These are phyloP conservation scores for Andrena haemorrhoa DNA, from an alignment of 2,888 invertebrate genomes.

Conservation along the genomic window DNA sequence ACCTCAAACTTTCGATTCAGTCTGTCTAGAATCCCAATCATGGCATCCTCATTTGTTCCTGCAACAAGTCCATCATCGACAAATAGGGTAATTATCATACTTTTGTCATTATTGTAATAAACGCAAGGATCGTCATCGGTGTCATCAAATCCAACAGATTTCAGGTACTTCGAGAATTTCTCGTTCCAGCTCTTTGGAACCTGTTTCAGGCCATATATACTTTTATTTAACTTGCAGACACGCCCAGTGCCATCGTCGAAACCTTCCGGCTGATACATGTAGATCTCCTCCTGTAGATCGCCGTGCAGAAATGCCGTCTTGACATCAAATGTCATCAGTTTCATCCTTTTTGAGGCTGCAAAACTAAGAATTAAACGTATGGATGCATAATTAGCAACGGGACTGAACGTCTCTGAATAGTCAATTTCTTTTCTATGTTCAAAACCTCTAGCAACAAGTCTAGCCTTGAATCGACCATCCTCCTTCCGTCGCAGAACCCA, in stretches of 20 bases:
- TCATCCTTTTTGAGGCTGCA: conserved; percentile 63
- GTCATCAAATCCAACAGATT: not conserved
- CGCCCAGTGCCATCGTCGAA: conserved; percentile 57
- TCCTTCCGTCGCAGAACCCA: conserved; percentile 70
- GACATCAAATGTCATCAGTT: conserved; percentile 66
- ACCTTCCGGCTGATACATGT: conserved; percentile 73
- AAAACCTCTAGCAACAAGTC: conserved; percentile 72
- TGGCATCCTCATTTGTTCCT: conserved; percentile 52
- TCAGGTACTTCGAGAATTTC: conserved; percentile 12
- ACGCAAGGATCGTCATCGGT: conserved; percentile 68
- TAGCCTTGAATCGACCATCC: conserved; percentile 62
- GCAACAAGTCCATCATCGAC: conserved; percentile 72
- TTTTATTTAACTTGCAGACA: conserved; percentile 70
- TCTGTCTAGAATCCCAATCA: conserved; percentile 55
- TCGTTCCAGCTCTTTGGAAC: conserved; percentile 74
- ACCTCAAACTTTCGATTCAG: conserved; percentile 63
- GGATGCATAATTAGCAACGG: conserved; percentile 70
- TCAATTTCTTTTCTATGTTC: conserved; percentile 71
- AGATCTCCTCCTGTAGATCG: conserved; percentile 64
- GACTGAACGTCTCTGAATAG: conserved; percentile 74
- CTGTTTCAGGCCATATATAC: conserved; percentile 54
- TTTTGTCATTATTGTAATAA: conserved; percentile 43
- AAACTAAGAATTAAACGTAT: conserved; percentile 69
- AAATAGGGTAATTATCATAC: conserved; percentile 60
- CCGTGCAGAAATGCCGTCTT: conserved; percentile 69